These are phyloP conservation scores for Apostichopus japonicus DNA, from an alignment of 35 echinoderm and acorn worm species.

Conservation along the genomic window DNA sequence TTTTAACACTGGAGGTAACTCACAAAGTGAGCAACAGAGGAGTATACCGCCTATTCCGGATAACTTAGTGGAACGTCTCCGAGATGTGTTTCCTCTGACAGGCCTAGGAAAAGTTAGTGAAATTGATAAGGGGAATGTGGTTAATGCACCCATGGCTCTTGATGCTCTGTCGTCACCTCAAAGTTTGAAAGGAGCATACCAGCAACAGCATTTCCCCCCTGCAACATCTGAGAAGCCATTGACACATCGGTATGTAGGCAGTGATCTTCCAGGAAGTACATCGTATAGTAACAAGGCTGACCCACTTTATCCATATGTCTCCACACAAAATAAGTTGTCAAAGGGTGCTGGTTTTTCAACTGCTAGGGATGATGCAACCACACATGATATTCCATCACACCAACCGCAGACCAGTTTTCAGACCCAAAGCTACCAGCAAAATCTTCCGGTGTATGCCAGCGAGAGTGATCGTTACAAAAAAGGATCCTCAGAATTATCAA, in stretches of 20 bases:
- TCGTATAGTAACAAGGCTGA: background rate
- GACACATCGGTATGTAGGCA: background rate
- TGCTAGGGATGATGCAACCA: background rate
- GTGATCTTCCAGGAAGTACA: background rate
- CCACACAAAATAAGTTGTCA: background rate
- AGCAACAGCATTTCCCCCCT: background rate
- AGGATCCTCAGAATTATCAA: background rate
- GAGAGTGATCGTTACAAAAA: background rate
- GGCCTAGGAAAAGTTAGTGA: slow-evolving; percentile 18
- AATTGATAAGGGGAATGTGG: background rate
- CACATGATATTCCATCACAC: background rate
- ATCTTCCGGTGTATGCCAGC: background rate
- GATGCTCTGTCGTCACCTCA: background rate
- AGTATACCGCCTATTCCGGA: slow-evolving; percentile 41
- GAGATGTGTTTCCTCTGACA: slow-evolving; percentile 41
- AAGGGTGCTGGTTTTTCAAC: background rate
- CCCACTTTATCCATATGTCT: background rate
- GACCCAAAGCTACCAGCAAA: background rate
- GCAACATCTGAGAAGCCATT: background rate
- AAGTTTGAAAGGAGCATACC: background rate
- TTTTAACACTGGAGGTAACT: background rate
- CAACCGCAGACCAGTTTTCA: background rate
- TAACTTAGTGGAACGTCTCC: slow-evolving; percentile 48
- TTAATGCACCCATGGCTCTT: no score
- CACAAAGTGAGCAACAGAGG: background rate